Evolutionary conservation across 2,888 invertebrate species (phyloP).

Genomic region (Drosophila meridiana): DNA sequence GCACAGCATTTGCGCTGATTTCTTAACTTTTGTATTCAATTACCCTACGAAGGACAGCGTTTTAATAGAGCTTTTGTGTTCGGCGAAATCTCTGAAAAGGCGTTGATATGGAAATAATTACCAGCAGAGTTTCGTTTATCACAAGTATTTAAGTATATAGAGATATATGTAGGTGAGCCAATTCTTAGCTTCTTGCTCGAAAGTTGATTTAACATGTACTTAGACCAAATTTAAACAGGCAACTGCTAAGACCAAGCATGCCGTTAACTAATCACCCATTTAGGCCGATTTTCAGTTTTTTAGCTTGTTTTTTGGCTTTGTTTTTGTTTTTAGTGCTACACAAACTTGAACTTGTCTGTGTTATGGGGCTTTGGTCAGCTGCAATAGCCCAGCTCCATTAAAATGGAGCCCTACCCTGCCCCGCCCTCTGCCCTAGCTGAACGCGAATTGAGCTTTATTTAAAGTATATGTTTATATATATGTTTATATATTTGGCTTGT

Average conservation of each 20-base stretch:
- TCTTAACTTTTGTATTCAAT: conserved; percentile 65
- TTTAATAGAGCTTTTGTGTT: conserved; percentile 43
- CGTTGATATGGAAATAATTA: conserved; percentile 77
- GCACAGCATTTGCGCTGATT: conserved; percentile 44
- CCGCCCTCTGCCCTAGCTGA: conserved; percentile 17
- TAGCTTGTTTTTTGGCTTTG: neutral
- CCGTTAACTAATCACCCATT: conserved; percentile 70
- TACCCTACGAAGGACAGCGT: conserved; percentile 66
- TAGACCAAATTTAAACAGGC: neutral
- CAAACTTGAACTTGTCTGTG: conserved; percentile 61
- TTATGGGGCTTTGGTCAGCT: conserved; percentile 25
- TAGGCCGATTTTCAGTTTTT: conserved; percentile 6
- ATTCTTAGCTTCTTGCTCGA: no score
- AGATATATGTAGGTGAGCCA: neutral
- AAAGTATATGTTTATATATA: neutral
- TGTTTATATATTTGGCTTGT: conserved; percentile 10
- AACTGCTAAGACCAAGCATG: conserved; percentile 10
- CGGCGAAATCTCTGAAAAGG: conserved; percentile 61
- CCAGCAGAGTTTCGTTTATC: conserved; percentile 58
- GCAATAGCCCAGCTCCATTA: conserved; percentile 37
- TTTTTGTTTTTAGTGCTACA: conserved; percentile 14
- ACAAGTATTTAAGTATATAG: neutral
- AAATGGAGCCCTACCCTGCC: conserved; percentile 19
- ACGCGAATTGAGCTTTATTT: conserved; percentile 23
- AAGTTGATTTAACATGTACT: neutral